Percentiles rank a stretch among this genome's conserved stretches.
phyloP scores from a whole-genome alignment of 2,888 invertebrate genomes.

The Drosophila stalkeri region DNA sequence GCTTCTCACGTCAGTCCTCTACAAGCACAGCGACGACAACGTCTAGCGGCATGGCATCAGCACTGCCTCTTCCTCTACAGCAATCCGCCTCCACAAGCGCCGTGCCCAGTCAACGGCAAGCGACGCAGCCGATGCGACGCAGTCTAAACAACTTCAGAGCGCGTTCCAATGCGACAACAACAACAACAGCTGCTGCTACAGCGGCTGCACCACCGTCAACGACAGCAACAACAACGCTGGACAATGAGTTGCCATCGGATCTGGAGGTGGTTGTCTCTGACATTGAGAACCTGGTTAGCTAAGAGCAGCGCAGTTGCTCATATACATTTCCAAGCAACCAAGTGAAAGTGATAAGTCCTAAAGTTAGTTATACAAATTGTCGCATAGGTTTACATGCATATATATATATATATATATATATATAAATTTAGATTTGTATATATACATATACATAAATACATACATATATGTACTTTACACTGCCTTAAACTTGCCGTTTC shows the following conservation, averaged over 20 bases:
- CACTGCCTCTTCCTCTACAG: constrained; percentile 43
- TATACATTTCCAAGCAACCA: constrained; percentile 68
- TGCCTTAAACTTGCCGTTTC: constrained; percentile 82
- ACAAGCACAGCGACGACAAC: constrained; percentile 67
- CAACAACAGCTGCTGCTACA: neutral
- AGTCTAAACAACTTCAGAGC: constrained; percentile 67
- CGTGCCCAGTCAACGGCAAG: constrained; percentile 59
- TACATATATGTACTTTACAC: constrained; percentile 74
- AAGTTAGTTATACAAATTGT: constrained; percentile 80
- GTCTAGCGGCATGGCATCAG: constrained; percentile 48
- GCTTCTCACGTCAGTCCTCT: constrained; percentile 73
- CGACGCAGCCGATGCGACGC: constrained; percentile 35
- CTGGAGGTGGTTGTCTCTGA: constrained; percentile 85
- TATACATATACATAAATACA: constrained; percentile 57
- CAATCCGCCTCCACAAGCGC: constrained; percentile 71
- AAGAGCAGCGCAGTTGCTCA: constrained; percentile 58
- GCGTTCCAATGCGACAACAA: constrained; percentile 43
- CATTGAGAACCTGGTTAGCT: constrained; percentile 85
- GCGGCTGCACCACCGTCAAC: constrained; percentile 11
- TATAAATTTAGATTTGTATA: constrained; percentile 55
- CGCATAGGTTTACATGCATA: constrained; percentile 73
- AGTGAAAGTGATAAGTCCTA: constrained; percentile 82
- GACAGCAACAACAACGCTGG: constrained; percentile 42
- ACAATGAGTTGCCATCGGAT: constrained; percentile 83
- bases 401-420: constrained; percentile 49